phyloP scores from a whole-genome alignment of 2,888 invertebrate genomes.

The Elysia crispata region DNA sequence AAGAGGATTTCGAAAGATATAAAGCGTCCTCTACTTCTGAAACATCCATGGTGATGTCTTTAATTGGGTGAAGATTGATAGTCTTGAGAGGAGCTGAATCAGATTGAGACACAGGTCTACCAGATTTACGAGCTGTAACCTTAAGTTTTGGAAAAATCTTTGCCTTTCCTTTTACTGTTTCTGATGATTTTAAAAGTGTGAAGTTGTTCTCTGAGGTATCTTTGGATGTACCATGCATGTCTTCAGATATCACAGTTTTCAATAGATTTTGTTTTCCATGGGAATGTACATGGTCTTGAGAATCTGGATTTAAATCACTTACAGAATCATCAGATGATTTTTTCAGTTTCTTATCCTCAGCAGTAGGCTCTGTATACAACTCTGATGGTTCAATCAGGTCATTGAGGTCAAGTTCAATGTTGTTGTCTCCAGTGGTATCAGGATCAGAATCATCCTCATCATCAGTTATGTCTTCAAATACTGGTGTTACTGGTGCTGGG shows the following conservation, averaged over 20 bases:
- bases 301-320: background rate
- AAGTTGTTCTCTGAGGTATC: background rate
- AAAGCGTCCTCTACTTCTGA: slow-evolving; percentile 56
- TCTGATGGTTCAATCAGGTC: slow-evolving; percentile 43
- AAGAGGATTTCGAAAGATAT: slow-evolving; percentile 24
- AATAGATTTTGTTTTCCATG: too few relatives aligned
- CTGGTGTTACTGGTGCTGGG: slow-evolving; percentile 36
- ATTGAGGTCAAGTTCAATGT: slow-evolving; percentile 46
- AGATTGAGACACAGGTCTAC: slow-evolving; percentile 50
- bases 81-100: slow-evolving; percentile 52
- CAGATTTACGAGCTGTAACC: slow-evolving; percentile 49
- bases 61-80: slow-evolving; percentile 57
- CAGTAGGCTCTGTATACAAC: background rate
- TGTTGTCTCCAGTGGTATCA: slow-evolving; percentile 27
- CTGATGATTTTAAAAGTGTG: slow-evolving; percentile 1
- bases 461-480: slow-evolving; percentile 50
- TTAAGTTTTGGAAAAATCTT: slow-evolving; percentile 11
- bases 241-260: background rate
- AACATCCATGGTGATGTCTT: slow-evolving; percentile 56
- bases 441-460: slow-evolving; percentile 40
- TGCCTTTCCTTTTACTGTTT: slow-evolving; percentile 6
- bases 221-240: background rate
- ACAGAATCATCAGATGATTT: background rate
- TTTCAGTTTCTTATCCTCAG: background rate
- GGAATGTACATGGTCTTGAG: background rate